Base-by-base conservation (phyloP, 2,113 vertebrate species). In the Zosterops pallidus region DNA sequence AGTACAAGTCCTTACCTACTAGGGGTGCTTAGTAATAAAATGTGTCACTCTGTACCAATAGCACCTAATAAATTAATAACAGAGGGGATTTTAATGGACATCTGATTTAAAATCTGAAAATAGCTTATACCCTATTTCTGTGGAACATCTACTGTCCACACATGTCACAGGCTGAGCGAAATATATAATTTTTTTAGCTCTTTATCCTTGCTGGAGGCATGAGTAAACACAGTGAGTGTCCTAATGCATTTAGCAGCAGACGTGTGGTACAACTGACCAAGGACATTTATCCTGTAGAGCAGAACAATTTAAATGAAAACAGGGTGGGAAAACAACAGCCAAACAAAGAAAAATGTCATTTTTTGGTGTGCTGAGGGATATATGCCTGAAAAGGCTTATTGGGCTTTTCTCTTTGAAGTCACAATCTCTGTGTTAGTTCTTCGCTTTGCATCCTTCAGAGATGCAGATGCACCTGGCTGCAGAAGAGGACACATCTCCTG, bases 141-240 rank as follows among this genome's bases (percentile, higher is more conserved):
- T 75, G 83, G 22, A 93, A 44, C 33, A 67, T 81, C 59, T 65
- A 41, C 59, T 80, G 80, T 72, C 41, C 50, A 63, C 50, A 42
- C 15, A 14, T 78, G 62, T 46, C 59, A 67, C 29, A 91, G 21
- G 5, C 42, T 74, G 62, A 67, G 37, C 6, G 29, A 47, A 77
- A 81, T 75, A 60, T 15, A 41, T 71, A 41, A 76, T 41, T 78
- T 63, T 86, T 87, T 84, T 74, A 89, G 64, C 64, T 82, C 23
- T 84, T 87, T 74, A 86, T 86, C 60, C 75, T 90, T 81, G 72
- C 86, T 90, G 86, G 83, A 95, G 86, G 81, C 60, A 49, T 42
- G 31, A 83, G 9, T 56, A 86, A 85, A 72, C 46, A 74, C n/a
- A 69, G 10, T 5, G 41, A 81, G 35, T 28, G 13, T 95, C 60